Evolutionary conservation across 1,140 invertebrate genomes (phyloP).

Genomic region (Drosophila trapezifrons): DNA sequence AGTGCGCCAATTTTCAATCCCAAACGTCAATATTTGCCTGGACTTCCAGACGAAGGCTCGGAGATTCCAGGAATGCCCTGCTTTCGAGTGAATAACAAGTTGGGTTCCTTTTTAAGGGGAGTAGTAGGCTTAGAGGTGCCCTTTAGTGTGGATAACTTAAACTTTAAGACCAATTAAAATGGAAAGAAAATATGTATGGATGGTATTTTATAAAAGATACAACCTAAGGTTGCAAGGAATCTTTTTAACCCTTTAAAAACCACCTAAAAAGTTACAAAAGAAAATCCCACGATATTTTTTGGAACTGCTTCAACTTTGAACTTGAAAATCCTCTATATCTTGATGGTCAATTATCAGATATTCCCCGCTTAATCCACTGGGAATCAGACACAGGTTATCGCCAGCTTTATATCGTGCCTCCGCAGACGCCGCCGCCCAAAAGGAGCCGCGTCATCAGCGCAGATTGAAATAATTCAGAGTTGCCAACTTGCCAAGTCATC

Average conservation of each 20-base stretch:
- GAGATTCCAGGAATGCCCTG: constrained; percentile 66
- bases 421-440: constrained; percentile 31
- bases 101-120: not conserved
- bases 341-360: constrained; percentile 7
- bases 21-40: constrained; percentile 58
- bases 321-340: not conserved
- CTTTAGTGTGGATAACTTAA: not conserved
- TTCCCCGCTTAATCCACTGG: not conserved
- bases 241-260: not conserved
- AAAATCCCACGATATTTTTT: not conserved
- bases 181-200: not conserved
- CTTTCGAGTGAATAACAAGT: constrained; percentile 1
- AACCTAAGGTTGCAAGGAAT: no score
- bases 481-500: constrained; percentile 72
- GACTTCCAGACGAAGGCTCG: constrained; percentile 10
- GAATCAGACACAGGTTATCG: constrained; percentile 53
- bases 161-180: no score
- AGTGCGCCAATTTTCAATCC: constrained; percentile 66
- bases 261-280: not conserved
- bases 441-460: constrained; percentile 72
- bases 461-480: constrained; percentile 77
- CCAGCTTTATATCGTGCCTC: constrained; percentile 69
- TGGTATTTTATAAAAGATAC: not conserved
- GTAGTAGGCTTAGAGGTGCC: not conserved
- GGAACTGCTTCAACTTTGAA: not conserved